Evolutionary conservation across 2,797 vertebrate species (phyloP).

Genomic region (Eurystomus glaucurus): DNA sequence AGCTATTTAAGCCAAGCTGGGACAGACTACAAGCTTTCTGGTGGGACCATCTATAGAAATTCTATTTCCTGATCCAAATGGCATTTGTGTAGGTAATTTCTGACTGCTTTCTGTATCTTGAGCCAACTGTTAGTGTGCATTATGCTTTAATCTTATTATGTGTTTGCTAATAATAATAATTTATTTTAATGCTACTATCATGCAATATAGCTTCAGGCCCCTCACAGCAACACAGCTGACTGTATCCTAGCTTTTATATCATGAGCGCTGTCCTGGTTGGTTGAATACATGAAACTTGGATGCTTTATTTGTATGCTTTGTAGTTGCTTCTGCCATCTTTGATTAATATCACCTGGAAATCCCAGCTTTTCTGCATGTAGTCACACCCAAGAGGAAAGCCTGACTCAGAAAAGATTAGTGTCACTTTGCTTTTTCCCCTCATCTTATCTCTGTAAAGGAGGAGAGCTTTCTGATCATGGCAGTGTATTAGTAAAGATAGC

Average conservation of each 20-base stretch:
- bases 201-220: not conserved
- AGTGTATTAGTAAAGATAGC: conserved; percentile 48
- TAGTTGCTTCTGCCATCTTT: conserved; percentile 67
- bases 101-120: too few species aligned
- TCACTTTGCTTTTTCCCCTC: conserved; percentile 64
- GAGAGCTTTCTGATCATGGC: conserved; percentile 66
- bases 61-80: not conserved
- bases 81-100: not conserved
- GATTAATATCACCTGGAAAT: conserved; percentile 72
- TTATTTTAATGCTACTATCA: not conserved
- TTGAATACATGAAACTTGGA: conserved; percentile 49
- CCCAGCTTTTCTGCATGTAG: conserved; percentile 63
- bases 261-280: not conserved
- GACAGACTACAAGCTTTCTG: not conserved
- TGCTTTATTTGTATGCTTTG: conserved; percentile 69
- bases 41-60: not conserved
- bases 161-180: not conserved
- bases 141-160: not conserved
- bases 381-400: conserved; percentile 72
- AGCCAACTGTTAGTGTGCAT: not conserved
- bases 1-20: not conserved
- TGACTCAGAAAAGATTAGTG: conserved; percentile 70
- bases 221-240: not conserved
- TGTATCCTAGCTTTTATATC: not conserved
- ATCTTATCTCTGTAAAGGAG: conserved; percentile 65